Percentiles rank a stretch among this genome's conserved stretches.
phyloP scores from a whole-genome alignment of 2,888 invertebrate species.

The Corbicula japonica region DNA sequence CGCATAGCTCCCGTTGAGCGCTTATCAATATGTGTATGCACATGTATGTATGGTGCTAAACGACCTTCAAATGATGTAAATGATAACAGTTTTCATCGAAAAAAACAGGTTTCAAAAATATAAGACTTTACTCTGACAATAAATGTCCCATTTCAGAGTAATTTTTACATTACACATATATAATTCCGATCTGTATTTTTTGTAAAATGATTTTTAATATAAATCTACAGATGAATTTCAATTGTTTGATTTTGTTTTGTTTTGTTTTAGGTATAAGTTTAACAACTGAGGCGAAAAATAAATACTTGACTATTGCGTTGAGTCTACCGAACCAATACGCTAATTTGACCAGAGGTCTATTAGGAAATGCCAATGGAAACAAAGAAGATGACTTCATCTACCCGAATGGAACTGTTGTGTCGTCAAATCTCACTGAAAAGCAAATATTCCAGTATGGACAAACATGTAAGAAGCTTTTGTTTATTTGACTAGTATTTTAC shows the following conservation, averaged over 20 bases:
- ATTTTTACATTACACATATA: no score
- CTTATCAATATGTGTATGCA: no score
- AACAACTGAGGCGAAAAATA: neutral
- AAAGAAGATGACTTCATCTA: constrained; percentile 59
- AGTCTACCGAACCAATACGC: constrained; percentile 38
- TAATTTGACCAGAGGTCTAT: constrained; percentile 48
- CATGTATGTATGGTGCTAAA: no score
- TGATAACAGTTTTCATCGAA: no score
- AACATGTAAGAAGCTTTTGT: constrained; percentile 49
- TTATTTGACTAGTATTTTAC: no score
- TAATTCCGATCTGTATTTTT: no score
- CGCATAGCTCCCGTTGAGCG: no score
- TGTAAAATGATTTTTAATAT: no score
- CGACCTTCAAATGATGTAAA: no score
- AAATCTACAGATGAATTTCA: neutral
- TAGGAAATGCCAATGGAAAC: constrained; percentile 68
- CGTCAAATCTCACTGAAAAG: constrained; percentile 44
- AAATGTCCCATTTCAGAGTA: no score
- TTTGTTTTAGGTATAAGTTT: constrained; percentile 8
- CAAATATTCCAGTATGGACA: constrained; percentile 55
- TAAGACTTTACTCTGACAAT: no score
- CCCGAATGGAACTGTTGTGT: constrained; percentile 51
- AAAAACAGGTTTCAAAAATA: no score
- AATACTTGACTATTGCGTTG: constrained; percentile 48
- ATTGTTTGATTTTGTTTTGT: neutral